A percentile compares a stretch with the other conserved stretches of the same genome.
phyloP scores from a whole-genome alignment of 35 echinoderm and acorn worm genomes.

The Diadema setosum region DNA sequence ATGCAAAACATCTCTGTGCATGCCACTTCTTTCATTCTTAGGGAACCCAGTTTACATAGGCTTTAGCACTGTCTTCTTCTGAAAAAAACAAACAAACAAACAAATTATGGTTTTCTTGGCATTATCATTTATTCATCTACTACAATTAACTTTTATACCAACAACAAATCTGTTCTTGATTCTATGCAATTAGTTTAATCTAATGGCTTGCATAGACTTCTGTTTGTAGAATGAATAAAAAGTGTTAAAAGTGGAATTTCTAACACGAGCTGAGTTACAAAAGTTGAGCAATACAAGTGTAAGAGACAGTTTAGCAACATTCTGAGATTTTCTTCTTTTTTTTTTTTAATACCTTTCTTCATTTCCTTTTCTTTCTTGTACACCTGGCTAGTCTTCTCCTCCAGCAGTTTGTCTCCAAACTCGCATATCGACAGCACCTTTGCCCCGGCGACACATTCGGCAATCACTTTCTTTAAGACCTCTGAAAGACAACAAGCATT shows the following conservation, averaged over 20 bases:
- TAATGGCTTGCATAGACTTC: too few species aligned
- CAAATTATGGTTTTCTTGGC: too few species aligned
- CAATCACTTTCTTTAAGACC: conserved; percentile 38
- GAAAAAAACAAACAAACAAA: too few species aligned
- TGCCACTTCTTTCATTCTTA: too few species aligned
- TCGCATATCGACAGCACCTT: conserved; percentile 62
- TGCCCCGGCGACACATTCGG: conserved; percentile 20
- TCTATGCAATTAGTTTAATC: too few species aligned
- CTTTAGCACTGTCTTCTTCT: too few species aligned
- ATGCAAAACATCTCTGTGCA: too few species aligned
- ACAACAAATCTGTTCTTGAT: too few species aligned
- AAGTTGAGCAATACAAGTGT: background rate
- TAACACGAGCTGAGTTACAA: background rate
- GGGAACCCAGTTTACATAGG: too few species aligned
- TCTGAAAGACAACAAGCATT: conserved; percentile 48
- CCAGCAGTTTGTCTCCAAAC: conserved; percentile 60
- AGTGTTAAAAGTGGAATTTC: background rate
- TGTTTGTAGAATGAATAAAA: background rate
- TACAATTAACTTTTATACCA: too few species aligned
- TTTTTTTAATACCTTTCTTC: conserved; percentile 83
- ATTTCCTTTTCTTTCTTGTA: conserved; percentile 96
- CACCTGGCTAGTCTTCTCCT: conserved; percentile 61
- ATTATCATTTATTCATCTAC: too few species aligned
- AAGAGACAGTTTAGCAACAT: background rate
- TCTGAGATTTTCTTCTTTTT: background rate